Percentiles rank a stretch among this genome's conserved stretches.
These are phyloP conservation scores for Microctonus brassicae DNA, from an alignment of 2,888 invertebrate genomes.

Conservation along the genomic window DNA sequence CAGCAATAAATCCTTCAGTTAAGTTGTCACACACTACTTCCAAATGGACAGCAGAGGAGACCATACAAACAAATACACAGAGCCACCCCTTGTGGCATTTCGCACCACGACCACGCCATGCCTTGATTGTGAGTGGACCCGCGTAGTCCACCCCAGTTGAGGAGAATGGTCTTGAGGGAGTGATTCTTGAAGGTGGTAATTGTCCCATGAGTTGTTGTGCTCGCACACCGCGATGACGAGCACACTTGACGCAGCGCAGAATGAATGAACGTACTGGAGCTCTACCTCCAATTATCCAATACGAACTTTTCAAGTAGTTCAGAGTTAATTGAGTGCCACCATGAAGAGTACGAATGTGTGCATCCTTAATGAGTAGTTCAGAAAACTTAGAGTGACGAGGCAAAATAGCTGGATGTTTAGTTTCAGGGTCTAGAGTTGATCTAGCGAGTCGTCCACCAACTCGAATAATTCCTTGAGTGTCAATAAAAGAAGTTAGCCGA, in stretches of 20 bases:
- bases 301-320: slow-evolving; percentile 8
- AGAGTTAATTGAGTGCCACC: slow-evolving; percentile 40
- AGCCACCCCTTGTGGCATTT: slow-evolving; percentile 43
- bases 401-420: slow-evolving; percentile 35
- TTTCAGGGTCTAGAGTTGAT: background rate
- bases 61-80: slow-evolving; percentile 45
- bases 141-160: slow-evolving; percentile 40
- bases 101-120: slow-evolving; percentile 27
- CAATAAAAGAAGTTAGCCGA: slow-evolving; percentile 33
- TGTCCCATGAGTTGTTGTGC: slow-evolving; percentile 43
- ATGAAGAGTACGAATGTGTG: slow-evolving; percentile 36
- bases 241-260: slow-evolving; percentile 38
- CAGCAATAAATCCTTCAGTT: slow-evolving; percentile 44
- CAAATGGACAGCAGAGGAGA: slow-evolving; percentile 46
- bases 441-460: slow-evolving; percentile 5
- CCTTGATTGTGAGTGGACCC: slow-evolving; percentile 34
- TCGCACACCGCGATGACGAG: slow-evolving; percentile 23
- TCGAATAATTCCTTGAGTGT: slow-evolving; percentile 26
- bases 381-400: background rate
- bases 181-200: slow-evolving; percentile 31
- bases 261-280: slow-evolving; percentile 7
- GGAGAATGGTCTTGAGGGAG: slow-evolving; percentile 22
- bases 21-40: slow-evolving; percentile 44
- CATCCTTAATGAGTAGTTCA: slow-evolving; percentile 30
- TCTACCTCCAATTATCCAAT: slow-evolving; percentile 40